A percentile compares a stretch with the other conserved stretches of the same genome.
Conservation (phyloP, 2,797 vertebrate species). For the Gymnocypris eckloni region DNA sequence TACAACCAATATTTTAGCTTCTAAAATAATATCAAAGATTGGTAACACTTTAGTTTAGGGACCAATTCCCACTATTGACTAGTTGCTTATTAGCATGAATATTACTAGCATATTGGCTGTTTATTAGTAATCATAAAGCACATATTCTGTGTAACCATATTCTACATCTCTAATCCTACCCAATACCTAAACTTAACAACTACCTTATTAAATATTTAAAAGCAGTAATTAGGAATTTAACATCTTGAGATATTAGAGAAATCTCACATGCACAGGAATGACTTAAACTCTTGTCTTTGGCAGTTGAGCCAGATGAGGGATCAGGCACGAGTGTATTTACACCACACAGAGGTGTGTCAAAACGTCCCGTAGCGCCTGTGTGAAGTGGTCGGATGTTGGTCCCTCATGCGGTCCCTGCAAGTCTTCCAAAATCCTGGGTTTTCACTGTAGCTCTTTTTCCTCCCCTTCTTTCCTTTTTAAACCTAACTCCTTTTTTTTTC, state of each 20-base stretch:
- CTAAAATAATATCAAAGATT: conserved; percentile 24
- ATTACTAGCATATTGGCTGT: background rate
- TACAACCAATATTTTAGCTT: background rate
- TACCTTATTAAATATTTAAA: background rate
- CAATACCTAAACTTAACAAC: background rate
- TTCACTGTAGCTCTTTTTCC: conserved; percentile 56
- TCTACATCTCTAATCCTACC: background rate
- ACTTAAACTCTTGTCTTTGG: conserved; percentile 75
- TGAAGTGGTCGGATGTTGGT: conserved; percentile 78
- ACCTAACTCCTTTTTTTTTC: conserved; percentile 12
- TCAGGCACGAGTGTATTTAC: conserved; percentile 77
- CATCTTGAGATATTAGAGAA: conserved; percentile 24
- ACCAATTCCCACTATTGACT: background rate
- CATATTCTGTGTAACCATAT: background rate
- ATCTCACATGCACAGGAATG: conserved; percentile 35
- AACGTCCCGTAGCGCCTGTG: conserved; percentile 73
- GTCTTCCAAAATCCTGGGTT: conserved; percentile 73
- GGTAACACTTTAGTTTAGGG: background rate
- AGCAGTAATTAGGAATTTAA: background rate
- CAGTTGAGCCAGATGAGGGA: conserved; percentile 68
- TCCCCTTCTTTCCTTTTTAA: conserved; percentile 35
- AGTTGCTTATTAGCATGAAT: background rate
- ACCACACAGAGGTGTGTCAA: conserved; percentile 75
- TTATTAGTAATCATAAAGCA: background rate
- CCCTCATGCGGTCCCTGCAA: conserved; percentile 66